These are phyloP conservation scores for Pavo muticus DNA, from an alignment of 2,113 vertebrate genomes.

Conservation along the genomic window DNA sequence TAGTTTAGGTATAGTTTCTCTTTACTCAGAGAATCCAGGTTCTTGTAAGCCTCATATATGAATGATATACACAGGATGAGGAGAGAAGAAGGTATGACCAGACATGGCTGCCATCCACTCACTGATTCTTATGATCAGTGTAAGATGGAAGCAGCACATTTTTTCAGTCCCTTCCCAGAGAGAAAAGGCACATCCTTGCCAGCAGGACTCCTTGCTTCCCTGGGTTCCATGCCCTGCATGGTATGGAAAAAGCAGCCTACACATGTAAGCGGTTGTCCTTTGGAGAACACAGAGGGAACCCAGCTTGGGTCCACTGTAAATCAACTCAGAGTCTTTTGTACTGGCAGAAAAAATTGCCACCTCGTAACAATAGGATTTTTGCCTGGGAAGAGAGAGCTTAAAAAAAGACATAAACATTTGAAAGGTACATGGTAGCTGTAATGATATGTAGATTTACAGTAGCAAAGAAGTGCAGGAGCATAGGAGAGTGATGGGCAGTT, in stretches of 20 bases:
- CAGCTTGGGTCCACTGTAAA: not conserved
- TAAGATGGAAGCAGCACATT: not conserved
- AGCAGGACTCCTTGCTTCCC: not conserved
- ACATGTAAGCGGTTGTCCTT: not conserved
- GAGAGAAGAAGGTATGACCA: not conserved
- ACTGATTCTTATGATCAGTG: not conserved
- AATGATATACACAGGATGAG: not conserved
- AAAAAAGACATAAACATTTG: not conserved
- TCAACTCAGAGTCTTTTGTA: not conserved
- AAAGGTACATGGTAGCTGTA: not conserved
- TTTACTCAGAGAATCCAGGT: constrained; percentile 1
- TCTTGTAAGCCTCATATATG: not conserved
- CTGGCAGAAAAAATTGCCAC: not conserved
- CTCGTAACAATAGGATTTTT: not conserved
- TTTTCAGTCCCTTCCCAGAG: not conserved
- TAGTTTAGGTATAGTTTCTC: constrained; percentile 7
- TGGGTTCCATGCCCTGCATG: not conserved
- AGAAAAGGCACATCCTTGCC: not conserved
- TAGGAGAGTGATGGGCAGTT: not conserved
- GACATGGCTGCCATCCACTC: not conserved
- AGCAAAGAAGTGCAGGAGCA: not conserved
- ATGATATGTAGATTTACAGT: accelerated
- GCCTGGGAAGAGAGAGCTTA: not conserved
- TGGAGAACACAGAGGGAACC: not conserved
- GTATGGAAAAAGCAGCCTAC: accelerated